Percentiles rank a stretch among this genome's conserved stretches.
These are phyloP conservation scores for Pogonognathellus flavescens DNA, from an alignment of 1,140 invertebrate genomes.

Conservation along the genomic window DNA sequence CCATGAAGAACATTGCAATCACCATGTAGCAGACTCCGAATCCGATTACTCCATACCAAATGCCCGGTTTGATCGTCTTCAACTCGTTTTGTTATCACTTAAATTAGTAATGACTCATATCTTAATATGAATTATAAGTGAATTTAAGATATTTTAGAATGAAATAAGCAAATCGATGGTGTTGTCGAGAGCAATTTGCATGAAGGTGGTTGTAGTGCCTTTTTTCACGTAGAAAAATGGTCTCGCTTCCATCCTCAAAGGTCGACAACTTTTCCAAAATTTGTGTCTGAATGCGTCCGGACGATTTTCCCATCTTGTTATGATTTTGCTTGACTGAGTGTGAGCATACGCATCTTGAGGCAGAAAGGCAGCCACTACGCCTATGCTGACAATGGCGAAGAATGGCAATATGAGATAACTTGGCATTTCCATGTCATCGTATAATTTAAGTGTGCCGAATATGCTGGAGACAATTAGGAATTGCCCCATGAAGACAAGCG, in stretches of 20 bases:
- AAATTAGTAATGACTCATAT: no score
- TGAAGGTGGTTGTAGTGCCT: not conserved
- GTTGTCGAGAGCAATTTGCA: not conserved
- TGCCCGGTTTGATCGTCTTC: no score
- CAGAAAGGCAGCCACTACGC: not conserved
- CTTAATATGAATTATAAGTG: no score
- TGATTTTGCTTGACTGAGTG: not conserved
- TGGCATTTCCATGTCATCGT: not conserved
- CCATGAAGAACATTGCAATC: no score
- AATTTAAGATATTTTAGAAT: no score
- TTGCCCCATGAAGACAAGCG: not conserved
- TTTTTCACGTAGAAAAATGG: not conserved
- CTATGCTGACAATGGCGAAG: not conserved
- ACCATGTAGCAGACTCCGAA: no score
- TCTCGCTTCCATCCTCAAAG: not conserved
- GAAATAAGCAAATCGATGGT: not conserved
- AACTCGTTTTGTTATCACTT: no score
- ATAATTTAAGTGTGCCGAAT: not conserved
- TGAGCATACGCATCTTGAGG: not conserved
- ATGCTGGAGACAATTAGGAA: not conserved
- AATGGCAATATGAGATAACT: not conserved
- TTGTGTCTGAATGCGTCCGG: not conserved
- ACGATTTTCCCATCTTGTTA: not conserved
- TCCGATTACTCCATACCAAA: no score
- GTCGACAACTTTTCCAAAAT: not conserved